These are phyloP conservation scores for Neodon shergylaensis DNA, from an alignment of 2,113 vertebrate species.

Conservation along the genomic window DNA sequence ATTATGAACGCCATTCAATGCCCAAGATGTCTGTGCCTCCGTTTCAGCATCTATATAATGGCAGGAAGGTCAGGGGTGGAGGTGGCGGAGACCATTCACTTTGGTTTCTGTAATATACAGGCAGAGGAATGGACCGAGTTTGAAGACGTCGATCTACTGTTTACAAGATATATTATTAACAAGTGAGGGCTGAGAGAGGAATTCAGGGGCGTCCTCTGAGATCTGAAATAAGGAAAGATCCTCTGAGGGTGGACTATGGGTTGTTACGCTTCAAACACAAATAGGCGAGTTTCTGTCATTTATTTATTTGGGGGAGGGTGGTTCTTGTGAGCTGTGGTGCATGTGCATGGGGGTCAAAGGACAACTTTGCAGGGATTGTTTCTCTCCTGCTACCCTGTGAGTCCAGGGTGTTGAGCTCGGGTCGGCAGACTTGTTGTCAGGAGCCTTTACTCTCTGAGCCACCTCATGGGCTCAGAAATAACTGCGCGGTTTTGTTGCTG, in stretches of 20 bases:
- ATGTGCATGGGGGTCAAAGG: not conserved
- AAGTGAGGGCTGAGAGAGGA: not conserved
- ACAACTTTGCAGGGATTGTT: too few relatives aligned
- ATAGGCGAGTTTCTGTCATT: not conserved
- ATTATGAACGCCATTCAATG: accelerated
- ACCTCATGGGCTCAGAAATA: not conserved
- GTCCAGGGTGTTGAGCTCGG: not conserved
- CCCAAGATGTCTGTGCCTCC: not conserved
- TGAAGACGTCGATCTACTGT: accelerated
- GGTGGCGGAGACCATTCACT: not conserved
- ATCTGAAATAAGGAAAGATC: not conserved
- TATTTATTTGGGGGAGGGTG: not conserved
- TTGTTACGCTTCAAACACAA: not conserved
- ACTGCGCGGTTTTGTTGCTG: not conserved
- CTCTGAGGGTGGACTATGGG: accelerated
- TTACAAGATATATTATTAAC: accelerated
- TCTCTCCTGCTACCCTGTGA: not conserved
- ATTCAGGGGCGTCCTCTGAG: not conserved
- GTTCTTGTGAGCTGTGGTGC: not conserved
- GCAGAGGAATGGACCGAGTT: accelerated
- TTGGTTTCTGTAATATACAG: not conserved
- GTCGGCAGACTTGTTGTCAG: not conserved
- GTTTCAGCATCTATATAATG: not conserved
- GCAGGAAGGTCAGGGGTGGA: not conserved
- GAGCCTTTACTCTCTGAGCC: not conserved